Percentiles rank a stretch among this genome's conserved stretches.
These are phyloP conservation scores for Drosophila histrio DNA, from an alignment of 2,888 invertebrate species.

Conservation along the genomic window DNA sequence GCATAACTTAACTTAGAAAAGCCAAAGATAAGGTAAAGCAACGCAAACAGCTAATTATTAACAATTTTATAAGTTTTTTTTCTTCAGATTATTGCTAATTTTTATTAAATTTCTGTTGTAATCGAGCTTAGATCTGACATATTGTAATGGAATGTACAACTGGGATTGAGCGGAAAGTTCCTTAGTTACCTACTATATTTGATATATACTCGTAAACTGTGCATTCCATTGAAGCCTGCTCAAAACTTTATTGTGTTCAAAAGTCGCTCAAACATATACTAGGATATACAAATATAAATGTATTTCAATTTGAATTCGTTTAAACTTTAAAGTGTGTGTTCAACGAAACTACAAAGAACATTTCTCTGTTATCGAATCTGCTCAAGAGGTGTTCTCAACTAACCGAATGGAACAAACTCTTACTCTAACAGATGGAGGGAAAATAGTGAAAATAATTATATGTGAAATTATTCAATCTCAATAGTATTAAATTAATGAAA, in stretches of 20 bases:
- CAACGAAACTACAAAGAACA: conserved; percentile 40
- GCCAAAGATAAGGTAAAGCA: conserved; percentile 4
- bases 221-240: conserved; percentile 25
- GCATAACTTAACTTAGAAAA: conserved; percentile 4
- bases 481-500: conserved; percentile 59
- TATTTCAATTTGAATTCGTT: conserved; percentile 32
- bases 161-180: conserved; percentile 11
- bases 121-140: conserved; percentile 24
- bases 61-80: background rate
- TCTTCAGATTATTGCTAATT: background rate
- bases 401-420: conserved; percentile 5
- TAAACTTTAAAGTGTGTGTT: conserved; percentile 40
- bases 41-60: conserved; percentile 3
- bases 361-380: conserved; percentile 25
- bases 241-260: conserved; percentile 41
- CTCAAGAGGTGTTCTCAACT: conserved; percentile 20
- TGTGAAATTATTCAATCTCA: conserved; percentile 55
- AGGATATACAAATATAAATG: conserved; percentile 11
- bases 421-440: background rate
- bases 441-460: background rate
- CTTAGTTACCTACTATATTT: conserved; percentile 5
- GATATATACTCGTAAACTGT: background rate
- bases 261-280: conserved; percentile 37
- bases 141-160: conserved; percentile 7
- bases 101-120: conserved; percentile 10